A percentile compares a stretch with the other conserved stretches of the same genome.
Evolutionary conservation across 92 coral and sea anemone genomes (phyloP).

Genomic region (Blastomussa wellsi): DNA sequence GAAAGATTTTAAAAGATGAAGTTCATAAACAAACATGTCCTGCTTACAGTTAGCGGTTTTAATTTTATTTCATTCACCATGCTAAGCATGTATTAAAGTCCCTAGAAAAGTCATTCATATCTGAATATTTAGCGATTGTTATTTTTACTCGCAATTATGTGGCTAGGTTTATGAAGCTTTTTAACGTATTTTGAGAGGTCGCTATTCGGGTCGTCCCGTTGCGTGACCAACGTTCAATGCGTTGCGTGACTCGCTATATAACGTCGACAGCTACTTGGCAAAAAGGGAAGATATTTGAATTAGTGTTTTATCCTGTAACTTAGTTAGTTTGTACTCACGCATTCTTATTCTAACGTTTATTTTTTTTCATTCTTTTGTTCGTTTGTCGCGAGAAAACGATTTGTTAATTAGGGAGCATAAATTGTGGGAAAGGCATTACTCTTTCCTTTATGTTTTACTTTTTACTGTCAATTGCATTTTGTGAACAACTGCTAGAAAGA

Average conservation of each 20-base stretch:
- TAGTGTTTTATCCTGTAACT: not conserved
- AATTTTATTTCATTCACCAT: conserved; percentile 18
- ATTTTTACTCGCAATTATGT: not conserved
- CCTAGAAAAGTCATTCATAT: not conserved
- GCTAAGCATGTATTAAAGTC: conserved; percentile 27
- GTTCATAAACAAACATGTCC: not conserved
- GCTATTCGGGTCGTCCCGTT: not conserved
- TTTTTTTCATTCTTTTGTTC: not conserved
- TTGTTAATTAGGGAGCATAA: not conserved
- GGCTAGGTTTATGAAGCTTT: not conserved
- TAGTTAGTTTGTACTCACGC: not conserved
- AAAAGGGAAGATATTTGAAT: not conserved
- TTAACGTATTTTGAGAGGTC: not conserved
- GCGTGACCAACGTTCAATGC: not conserved
- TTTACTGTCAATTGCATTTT: not conserved
- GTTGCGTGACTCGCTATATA: not conserved
- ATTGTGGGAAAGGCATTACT: not conserved
- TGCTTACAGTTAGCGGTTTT: not conserved
- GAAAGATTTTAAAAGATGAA: not conserved
- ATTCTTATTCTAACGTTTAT: conserved; percentile 4
- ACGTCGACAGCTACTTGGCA: not conserved
- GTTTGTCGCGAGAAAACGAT: not conserved
- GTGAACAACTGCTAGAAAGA: not conserved
- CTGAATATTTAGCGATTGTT: not conserved
- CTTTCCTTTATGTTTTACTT: not conserved